A percentile compares a stretch with the other conserved stretches of the same genome.
phyloP scores from a whole-genome alignment of 2,797 vertebrate genomes.

The Cyprinella venusta region DNA sequence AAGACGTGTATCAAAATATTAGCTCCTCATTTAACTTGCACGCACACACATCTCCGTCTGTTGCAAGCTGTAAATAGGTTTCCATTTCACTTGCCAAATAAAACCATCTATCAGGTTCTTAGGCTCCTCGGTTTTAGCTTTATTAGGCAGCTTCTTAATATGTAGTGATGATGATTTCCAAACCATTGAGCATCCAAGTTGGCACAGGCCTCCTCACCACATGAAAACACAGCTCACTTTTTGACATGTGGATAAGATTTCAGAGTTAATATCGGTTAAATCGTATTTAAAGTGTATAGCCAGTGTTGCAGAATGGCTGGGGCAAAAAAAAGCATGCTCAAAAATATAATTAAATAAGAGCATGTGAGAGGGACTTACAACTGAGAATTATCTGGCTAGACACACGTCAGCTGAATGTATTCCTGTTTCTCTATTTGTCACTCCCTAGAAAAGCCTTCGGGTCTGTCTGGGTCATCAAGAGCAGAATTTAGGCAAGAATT shows the following conservation, averaged over 20 bases:
- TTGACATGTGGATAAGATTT: constrained; percentile 59
- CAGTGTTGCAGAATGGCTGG: constrained; percentile 32
- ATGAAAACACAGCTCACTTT: constrained; percentile 59
- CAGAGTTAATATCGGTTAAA: constrained; percentile 58
- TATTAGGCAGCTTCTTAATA: constrained; percentile 59
- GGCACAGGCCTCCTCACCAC: constrained; percentile 47
- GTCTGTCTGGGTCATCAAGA: constrained; percentile 49
- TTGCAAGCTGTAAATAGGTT: constrained; percentile 59
- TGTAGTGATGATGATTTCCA: constrained; percentile 59
- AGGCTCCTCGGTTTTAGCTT: constrained; percentile 59
- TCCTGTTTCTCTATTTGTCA: constrained; percentile 49
- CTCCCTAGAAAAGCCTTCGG: constrained; percentile 47
- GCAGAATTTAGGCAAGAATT: constrained; percentile 37
- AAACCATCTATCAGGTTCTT: constrained; percentile 57
- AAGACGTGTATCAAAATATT: constrained; percentile 60
- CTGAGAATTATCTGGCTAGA: constrained; percentile 55
- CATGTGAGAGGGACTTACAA: constrained; percentile 55
- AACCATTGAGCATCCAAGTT: constrained; percentile 50
- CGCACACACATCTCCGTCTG: constrained; percentile 53
- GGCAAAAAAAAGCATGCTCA: constrained; percentile 25
- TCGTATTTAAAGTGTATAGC: constrained; percentile 56
- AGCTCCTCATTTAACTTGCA: constrained; percentile 41
- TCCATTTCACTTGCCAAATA: constrained; percentile 57
- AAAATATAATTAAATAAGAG: constrained; percentile 59
- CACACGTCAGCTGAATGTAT: constrained; percentile 58